Evolutionary conservation across 2,797 vertebrate genomes (phyloP).

Genomic region (Columba guinea): DNA sequence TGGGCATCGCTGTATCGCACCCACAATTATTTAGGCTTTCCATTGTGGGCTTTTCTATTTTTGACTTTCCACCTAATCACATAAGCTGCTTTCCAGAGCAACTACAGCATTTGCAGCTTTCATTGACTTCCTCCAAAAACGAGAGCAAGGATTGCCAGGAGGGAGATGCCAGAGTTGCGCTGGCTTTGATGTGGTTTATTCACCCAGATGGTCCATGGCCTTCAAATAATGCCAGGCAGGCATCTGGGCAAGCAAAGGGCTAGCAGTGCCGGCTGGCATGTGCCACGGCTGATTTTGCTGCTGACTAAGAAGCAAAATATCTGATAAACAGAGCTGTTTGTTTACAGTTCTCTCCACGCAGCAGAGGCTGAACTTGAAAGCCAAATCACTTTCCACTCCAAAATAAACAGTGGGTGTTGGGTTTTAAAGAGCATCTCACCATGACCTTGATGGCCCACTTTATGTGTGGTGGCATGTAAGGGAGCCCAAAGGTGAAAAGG

Average conservation of each 20-base stretch:
- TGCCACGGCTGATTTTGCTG: neutral
- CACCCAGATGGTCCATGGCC: neutral
- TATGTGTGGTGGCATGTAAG: neutral
- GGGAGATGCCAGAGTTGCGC: accelerated
- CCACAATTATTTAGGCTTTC: neutral
- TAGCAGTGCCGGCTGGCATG: neutral
- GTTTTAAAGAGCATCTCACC: constrained; percentile 12
- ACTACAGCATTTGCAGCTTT: constrained; percentile 14
- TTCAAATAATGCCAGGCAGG: neutral
- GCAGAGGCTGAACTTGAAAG: neutral
- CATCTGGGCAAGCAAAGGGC: neutral
- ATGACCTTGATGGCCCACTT: neutral
- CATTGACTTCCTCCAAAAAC: neutral
- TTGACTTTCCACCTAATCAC: neutral
- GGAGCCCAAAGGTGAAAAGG: constrained; percentile 46
- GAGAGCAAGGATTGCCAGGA: neutral
- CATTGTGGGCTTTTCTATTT: constrained; percentile 45
- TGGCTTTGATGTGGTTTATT: neutral
- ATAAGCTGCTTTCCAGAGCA: constrained; percentile 36
- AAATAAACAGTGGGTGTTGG: neutral
- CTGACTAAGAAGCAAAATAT: neutral
- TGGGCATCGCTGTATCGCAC: neutral
- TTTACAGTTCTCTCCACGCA: neutral
- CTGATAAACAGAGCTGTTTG: neutral
- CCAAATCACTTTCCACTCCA: neutral